phyloP scores from a whole-genome alignment of 2,797 vertebrate genomes.

The Tenualosa thibaudeaui region DNA sequence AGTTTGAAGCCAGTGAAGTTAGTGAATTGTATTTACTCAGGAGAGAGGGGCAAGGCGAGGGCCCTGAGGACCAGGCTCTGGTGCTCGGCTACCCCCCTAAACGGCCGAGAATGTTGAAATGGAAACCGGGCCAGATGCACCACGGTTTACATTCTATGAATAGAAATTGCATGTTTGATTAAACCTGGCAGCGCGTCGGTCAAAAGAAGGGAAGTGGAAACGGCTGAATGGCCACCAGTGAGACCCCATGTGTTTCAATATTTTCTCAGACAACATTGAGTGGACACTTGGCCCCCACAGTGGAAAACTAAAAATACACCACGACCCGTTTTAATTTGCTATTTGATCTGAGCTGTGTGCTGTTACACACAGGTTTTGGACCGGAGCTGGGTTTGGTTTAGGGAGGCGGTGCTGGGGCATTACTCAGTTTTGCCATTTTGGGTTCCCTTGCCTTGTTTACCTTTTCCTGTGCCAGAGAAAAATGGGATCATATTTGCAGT shows the following conservation, averaged over 20 bases:
- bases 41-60: slow-evolving; percentile 45
- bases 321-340: slow-evolving; percentile 48
- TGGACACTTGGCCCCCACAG: slow-evolving; percentile 49
- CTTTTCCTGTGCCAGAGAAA: slow-evolving; percentile 45
- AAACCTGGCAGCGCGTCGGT: slow-evolving; percentile 49
- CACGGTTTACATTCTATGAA: slow-evolving; percentile 77
- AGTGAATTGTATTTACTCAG: slow-evolving; percentile 41
- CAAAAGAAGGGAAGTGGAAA: slow-evolving; percentile 54
- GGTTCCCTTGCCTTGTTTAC: slow-evolving; percentile 37
- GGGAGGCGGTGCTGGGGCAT: not conserved
- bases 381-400: not conserved
- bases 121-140: slow-evolving; percentile 54
- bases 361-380: slow-evolving; percentile 35
- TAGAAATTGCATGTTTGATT: slow-evolving; percentile 73
- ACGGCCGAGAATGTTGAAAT: not conserved
- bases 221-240: slow-evolving; percentile 43
- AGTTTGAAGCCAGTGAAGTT: slow-evolving; percentile 40
- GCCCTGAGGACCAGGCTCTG: slow-evolving; percentile 43
- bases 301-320: slow-evolving; percentile 48
- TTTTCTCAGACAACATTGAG: slow-evolving; percentile 34
- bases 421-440: slow-evolving; percentile 31
- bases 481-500: slow-evolving; percentile 33
- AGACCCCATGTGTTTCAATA: slow-evolving; percentile 35
- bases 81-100: slow-evolving; percentile 41
- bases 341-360: slow-evolving; percentile 51